phyloP scores from a whole-genome alignment of 2,888 invertebrate genomes.

The Rhagophthalmus giganteus region DNA sequence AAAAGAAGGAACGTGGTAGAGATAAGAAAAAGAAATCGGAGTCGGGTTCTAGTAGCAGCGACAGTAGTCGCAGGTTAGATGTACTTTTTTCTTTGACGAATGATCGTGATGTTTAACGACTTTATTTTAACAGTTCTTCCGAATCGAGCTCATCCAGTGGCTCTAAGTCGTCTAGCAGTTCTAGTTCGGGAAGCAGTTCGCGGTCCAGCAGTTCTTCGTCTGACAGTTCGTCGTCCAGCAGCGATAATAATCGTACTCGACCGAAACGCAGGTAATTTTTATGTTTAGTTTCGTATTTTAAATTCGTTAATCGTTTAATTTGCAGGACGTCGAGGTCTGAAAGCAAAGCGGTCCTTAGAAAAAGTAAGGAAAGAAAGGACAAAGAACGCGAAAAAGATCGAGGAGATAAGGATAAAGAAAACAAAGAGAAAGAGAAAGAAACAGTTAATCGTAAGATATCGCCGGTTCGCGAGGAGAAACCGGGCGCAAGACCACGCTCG shows the following conservation, averaged over 20 bases:
- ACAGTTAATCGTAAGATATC: slow-evolving; percentile 41
- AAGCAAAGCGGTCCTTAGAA: slow-evolving; percentile 52
- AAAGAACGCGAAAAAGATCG: slow-evolving; percentile 47
- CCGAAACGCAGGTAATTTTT: slow-evolving; percentile 69
- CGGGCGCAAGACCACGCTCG: slow-evolving; percentile 16
- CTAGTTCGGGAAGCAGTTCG: slow-evolving; percentile 64
- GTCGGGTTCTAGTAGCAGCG: slow-evolving; percentile 79
- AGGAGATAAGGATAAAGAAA: slow-evolving; percentile 44
- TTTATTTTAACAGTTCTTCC: no score
- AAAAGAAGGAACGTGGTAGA: slow-evolving; percentile 62
- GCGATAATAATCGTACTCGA: slow-evolving; percentile 65
- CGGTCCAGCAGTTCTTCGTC: slow-evolving; percentile 61
- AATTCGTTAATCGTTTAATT: no score
- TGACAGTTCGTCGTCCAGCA: slow-evolving; percentile 68
- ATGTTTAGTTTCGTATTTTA: no score
- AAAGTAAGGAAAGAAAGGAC: slow-evolving; percentile 51
- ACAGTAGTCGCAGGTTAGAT: slow-evolving; percentile 66
- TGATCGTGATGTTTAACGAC: no score
- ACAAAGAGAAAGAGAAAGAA: slow-evolving; percentile 53
- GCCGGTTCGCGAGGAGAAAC: slow-evolving; percentile 26
- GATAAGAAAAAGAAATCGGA: slow-evolving; percentile 70
- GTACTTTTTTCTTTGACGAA: slow-evolving; percentile 43
- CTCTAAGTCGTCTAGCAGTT: slow-evolving; percentile 79
- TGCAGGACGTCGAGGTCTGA: no score
- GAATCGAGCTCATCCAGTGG: slow-evolving; percentile 82